Base-by-base conservation (phyloP, 53 echinoderm and acorn worm species). In the Antedon mediterranea region DNA sequence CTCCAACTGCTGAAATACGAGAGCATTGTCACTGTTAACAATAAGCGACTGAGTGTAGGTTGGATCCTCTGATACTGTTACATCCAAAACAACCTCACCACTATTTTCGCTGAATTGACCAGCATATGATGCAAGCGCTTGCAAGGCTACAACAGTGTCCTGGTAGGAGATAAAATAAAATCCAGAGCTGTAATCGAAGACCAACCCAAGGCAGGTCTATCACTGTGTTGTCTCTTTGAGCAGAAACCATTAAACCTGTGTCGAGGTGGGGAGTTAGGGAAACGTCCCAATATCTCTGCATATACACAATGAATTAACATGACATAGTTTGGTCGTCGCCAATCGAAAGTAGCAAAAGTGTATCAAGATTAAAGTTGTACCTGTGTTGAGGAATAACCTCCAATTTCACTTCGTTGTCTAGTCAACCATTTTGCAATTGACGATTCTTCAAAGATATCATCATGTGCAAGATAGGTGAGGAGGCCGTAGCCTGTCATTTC, bases 91-190 rank as follows among this genome's bases (percentile, higher is more conserved):
- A 30, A 91, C 74, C 28, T 88, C 71, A 8, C 82, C 57, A 23
- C 74, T 71, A 29, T 44, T 75, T 5, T 23, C 20, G 77, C 71
- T 79, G 32, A 89, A 28, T n/a, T 8, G 28, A 26, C 43, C 28
- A 2, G 94, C 91, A 37, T 82, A 91, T 30, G 84, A 74, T 3
- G 91, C 83, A 34, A 94, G 70, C 29, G 91, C 94, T 57, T 91
- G 87, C 13, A 94, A 82, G 15, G 82, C 94, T 71, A 94, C 83
- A 33, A 94, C 94, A 0, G 94, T 94, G 81, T 94, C 94, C 94
- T 94, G 57, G 11, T 76, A 9, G 30, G 13, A 74, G n/a, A n/a
- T n/a, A n/a, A n/a, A 74, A 20, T 23, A 26, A 84, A 74, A 32
- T 28, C 41, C 5, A 41, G 13, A 41, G n/a, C n/a, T n/a, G n/a